Evolutionary conservation across 2,888 invertebrate species (phyloP), one percentile per base, ranked within the genome.

Genomic region (Acleris holmiana): DNA sequence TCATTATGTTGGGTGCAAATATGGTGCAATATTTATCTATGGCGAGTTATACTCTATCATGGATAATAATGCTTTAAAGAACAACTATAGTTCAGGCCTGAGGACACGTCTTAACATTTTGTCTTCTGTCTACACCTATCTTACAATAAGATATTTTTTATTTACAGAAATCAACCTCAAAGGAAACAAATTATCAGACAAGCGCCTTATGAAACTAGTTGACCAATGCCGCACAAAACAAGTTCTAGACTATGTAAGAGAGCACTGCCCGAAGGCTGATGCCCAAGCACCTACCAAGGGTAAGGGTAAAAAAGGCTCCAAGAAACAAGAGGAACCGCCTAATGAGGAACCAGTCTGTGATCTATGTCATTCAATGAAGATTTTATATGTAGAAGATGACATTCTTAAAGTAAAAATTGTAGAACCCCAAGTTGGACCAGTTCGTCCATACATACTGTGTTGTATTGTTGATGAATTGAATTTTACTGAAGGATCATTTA

Each of bases 181-280:
- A 83, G 95, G 95, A 5, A 97, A 97, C 84, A 95, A 95, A 67
- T 84, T 97, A 18, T 80, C 93, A 0, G 97, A 97, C 81, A 94
- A 95, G 71, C 93, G 96, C 7, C 92, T 97, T 46, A 91, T 93
- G 72, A 97, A 97, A 80, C 83, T 97, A 1, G 95, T 97, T 0
- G 95, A 95, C 69, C 96, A 97, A 76, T 95, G 96, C 73, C 93
- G 95, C 15, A 94, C 94, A 0, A 97, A 97, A 77, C 95, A 96
- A 82, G 93, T 97, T 4, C 71, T 97, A 25, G 97, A 97, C 75
- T 97, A 97, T 77, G 92, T 97, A 2, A 89, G 94, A n/a, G 94
- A 94, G 63, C 94, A 96, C 68, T 95, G 95, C 74, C 86, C 93
- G 0, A 93, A 90, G 73, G 70, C 74, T 0, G 89, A 89, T 48